Base-by-base conservation (phyloP, 2,113 vertebrate species). In the Catharus fuscescens region DNA sequence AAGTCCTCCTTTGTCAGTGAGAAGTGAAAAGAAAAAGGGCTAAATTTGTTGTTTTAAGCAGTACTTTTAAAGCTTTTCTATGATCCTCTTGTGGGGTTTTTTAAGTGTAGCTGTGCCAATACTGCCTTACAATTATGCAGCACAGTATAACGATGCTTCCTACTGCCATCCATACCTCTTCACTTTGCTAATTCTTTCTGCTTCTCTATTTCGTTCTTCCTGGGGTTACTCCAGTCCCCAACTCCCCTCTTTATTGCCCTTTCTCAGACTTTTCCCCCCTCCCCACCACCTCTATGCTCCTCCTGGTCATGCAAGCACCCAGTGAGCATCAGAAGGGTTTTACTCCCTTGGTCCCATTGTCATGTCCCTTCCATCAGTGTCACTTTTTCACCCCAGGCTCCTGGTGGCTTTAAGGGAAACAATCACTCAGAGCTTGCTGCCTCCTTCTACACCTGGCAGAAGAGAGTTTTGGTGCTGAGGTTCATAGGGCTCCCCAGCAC, bases 61-160 rank as follows among this genome's bases (percentile, higher is more conserved):
- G 20, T 42, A 65, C 8, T 19, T 72, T 42, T 70, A 23, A 47
- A 77, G 52, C 24, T 80, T 77, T 82, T 53, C 53, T 80, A 28
- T 88, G 44, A 53, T 40, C 69, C 56, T 12, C 8, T 13, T 76
- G 23, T 71, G 59, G 18, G 18, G 2, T 16, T 80, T 92, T 90
- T 91, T 38, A 11, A 45, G 44, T 2, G 1, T 24, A 48, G 9
- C 23, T n/a, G 42, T 86, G 50, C 48, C 78, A 50, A 23, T 45
- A 26, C 11, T 19, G 18, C 0, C 0, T 40, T 65, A 24, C 0
- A 0, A 38, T 82, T 45, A 50, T 21, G 18, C 32, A 57, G 36
- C 40, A 70, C 38, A 19, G 34, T 29, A 5, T 21, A 80, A 69
- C 5, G 14, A 38, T 42, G n/a, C 10, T 76, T 80, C 34, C 77